A percentile compares a stretch with the other conserved stretches of the same genome.
phyloP scores from a whole-genome alignment of 2,113 vertebrate genomes.

The Cephalopholis sonnerati region DNA sequence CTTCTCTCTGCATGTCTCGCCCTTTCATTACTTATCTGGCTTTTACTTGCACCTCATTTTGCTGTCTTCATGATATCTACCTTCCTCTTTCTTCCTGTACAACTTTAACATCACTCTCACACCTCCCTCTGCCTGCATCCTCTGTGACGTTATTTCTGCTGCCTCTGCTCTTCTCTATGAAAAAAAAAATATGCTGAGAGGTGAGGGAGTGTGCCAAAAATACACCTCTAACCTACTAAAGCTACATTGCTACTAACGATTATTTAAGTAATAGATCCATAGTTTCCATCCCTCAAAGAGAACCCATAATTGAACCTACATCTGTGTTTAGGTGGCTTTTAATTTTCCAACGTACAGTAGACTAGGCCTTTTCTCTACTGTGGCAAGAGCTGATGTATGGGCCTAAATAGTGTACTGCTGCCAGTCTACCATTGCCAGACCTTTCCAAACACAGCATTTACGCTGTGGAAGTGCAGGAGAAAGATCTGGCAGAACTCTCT shows the following conservation, averaged over 20 bases:
- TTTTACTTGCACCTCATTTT: slow-evolving; percentile 26
- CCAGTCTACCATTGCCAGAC: not conserved
- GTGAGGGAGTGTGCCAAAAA: slow-evolving; percentile 7
- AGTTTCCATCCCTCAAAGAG: slow-evolving; percentile 34
- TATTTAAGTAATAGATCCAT: slow-evolving; percentile 19
- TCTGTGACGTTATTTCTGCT: slow-evolving; percentile 26
- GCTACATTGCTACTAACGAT: not conserved
- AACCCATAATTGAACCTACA: slow-evolving; percentile 6
- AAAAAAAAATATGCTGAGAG: slow-evolving; percentile 20
- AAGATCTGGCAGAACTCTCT: slow-evolving; percentile 1
- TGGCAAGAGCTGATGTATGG: not conserved
- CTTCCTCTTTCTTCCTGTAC: slow-evolving; percentile 19
- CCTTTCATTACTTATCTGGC: slow-evolving; percentile 42
- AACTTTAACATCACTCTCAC: slow-evolving; percentile 19
- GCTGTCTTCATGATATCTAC: slow-evolving; percentile 1
- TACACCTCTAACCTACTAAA: slow-evolving; percentile 13
- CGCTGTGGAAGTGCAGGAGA: not conserved
- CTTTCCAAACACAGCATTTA: slow-evolving; percentile 10
- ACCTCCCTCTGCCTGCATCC: not conserved
- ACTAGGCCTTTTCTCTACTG: not conserved
- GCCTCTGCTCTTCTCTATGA: slow-evolving; percentile 10
- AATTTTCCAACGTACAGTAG: slow-evolving; percentile 16
- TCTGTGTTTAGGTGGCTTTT: slow-evolving; percentile 29
- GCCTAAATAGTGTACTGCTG: not conserved
- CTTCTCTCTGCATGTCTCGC: slow-evolving; percentile 28